Conservation (phyloP, 2,888 invertebrate species). For the Terebella lapidaria region DNA sequence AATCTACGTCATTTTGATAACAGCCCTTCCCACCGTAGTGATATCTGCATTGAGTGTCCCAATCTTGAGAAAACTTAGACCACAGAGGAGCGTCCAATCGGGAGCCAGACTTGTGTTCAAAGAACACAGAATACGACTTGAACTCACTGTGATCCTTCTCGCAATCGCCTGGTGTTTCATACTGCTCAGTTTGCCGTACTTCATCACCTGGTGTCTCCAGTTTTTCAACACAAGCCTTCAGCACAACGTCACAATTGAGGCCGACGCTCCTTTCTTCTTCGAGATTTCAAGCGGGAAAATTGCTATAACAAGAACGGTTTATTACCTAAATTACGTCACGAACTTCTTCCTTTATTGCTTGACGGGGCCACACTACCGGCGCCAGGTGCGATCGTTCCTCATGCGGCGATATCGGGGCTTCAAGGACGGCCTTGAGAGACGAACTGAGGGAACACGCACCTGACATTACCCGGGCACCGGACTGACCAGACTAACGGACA, state of each 20-base stretch:
- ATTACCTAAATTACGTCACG: conserved; percentile 43
- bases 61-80: conserved; percentile 38
- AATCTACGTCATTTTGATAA: conserved; percentile 31
- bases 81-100: conserved; percentile 22
- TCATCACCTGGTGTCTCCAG: conserved; percentile 36
- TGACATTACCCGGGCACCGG: no score
- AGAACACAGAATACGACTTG: conserved; percentile 20
- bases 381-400: neutral
- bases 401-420: neutral
- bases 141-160: conserved; percentile 44
- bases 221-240: neutral
- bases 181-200: conserved; percentile 42
- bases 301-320: conserved; percentile 34
- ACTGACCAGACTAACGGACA: no score
- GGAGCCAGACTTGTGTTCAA: conserved; percentile 2
- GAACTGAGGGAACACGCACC: no score
- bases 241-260: neutral
- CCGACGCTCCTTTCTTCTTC: neutral
- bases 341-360: conserved; percentile 46
- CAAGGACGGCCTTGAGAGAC: no score
- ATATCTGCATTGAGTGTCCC: conserved; percentile 32
- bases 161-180: conserved; percentile 46
- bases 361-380: conserved; percentile 41
- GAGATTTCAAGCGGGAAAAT: conserved; percentile 12
- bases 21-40: conserved; percentile 12